Conservation (phyloP, 2,888 invertebrate genomes). For the Troglohyphantes excavatus region DNA sequence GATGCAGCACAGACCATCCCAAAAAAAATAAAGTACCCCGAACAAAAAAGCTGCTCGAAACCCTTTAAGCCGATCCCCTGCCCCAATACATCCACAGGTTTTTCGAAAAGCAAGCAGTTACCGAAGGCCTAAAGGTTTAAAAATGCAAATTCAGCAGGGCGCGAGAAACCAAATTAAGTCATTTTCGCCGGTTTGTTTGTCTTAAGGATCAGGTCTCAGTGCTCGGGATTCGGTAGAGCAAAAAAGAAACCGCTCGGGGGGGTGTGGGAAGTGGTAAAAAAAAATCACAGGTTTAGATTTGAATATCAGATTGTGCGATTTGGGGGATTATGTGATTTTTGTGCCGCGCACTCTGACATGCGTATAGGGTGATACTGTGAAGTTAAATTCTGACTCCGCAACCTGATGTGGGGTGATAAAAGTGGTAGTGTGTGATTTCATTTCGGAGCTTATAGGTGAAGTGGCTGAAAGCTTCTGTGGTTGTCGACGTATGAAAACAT, state of each 20-base stretch:
- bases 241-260: slow-evolving; percentile 19
- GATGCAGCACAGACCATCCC: slow-evolving; percentile 28
- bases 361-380: slow-evolving; percentile 42
- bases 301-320: slow-evolving; percentile 77
- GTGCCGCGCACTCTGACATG: background rate
- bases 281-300: slow-evolving; percentile 55
- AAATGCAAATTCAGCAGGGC: slow-evolving; percentile 74
- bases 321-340: slow-evolving; percentile 68
- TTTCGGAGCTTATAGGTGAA: slow-evolving; percentile 18
- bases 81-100: slow-evolving; percentile 73
- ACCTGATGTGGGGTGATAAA: slow-evolving; percentile 75
- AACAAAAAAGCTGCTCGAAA: slow-evolving; percentile 49
- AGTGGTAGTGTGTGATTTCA: slow-evolving; percentile 63
- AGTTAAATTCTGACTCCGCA: slow-evolving; percentile 67
- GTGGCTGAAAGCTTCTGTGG: slow-evolving; percentile 47
- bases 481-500: slow-evolving; percentile 50
- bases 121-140: slow-evolving; percentile 77
- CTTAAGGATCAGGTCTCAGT: slow-evolving; percentile 71
- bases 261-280: background rate
- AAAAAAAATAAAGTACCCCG: slow-evolving; percentile 13
- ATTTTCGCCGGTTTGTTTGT: slow-evolving; percentile 77
- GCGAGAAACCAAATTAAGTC: slow-evolving; percentile 78
- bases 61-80: slow-evolving; percentile 70
- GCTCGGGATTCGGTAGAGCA: slow-evolving; percentile 22
- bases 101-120: slow-evolving; percentile 76